Evolutionary conservation across 2,113 vertebrate species (phyloP).

Genomic region (Nyctibius bracteatus): DNA sequence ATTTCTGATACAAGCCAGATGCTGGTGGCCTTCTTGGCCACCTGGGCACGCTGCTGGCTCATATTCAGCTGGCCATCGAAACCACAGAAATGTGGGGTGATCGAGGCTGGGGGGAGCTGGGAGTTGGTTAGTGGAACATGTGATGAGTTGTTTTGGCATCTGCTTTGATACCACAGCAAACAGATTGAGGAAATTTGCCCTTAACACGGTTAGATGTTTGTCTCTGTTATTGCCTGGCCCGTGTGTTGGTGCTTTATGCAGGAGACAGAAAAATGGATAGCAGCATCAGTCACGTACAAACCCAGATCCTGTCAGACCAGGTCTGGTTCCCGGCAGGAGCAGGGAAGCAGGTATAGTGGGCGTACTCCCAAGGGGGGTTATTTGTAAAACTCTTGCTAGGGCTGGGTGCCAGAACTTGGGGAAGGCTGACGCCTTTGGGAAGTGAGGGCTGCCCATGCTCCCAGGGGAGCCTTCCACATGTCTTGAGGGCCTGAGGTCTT

Average conservation of each 20-base stretch:
- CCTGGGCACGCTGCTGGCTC: not conserved
- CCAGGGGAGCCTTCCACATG: not conserved
- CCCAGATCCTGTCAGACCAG: not conserved
- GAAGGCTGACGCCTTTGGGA: not conserved
- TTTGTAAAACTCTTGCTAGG: not conserved
- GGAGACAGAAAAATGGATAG: not conserved
- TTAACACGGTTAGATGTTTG: not conserved
- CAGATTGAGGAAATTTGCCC: not conserved
- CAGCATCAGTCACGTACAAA: not conserved
- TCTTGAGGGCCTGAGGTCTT: too few relatives aligned
- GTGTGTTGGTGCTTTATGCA: not conserved
- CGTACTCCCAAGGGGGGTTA: not conserved
- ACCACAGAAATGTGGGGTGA: not conserved
- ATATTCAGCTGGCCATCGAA: too few relatives aligned
- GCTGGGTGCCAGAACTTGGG: not conserved
- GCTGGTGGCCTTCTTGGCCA: too few relatives aligned
- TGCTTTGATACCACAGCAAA: not conserved
- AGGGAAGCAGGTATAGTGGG: not conserved
- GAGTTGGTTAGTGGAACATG: not conserved
- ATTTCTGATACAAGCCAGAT: too few relatives aligned
- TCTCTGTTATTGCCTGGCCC: not conserved
- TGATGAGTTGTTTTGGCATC: not conserved
- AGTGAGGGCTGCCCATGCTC: not conserved
- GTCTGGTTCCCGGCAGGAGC: not conserved
- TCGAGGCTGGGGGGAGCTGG: accelerated